These are phyloP conservation scores for Aldabrachelys gigantea DNA, from an alignment of 2,113 vertebrate genomes.

Conservation along the genomic window DNA sequence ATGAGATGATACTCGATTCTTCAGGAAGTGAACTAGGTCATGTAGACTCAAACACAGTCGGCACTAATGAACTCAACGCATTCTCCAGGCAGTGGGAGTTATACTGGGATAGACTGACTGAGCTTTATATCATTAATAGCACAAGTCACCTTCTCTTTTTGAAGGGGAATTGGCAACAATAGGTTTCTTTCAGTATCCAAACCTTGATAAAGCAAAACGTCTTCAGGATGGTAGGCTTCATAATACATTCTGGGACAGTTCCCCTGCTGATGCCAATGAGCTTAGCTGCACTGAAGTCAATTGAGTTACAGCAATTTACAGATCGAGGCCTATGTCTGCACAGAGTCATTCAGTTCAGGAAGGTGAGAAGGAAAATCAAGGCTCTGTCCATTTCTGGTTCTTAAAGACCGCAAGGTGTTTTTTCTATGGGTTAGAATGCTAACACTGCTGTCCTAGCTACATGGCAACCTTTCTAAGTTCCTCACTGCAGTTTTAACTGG, in stretches of 20 bases:
- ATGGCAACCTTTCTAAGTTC: background rate
- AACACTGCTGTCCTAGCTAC: background rate
- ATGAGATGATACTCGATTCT: slow-evolving; percentile 12
- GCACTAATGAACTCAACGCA: rapidly evolving
- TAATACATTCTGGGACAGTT: rapidly evolving
- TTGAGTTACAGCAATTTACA: background rate
- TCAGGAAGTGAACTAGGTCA: background rate
- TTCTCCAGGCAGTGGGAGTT: background rate
- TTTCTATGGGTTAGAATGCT: background rate
- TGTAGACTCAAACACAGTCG: background rate
- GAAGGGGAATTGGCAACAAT: background rate
- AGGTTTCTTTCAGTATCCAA: background rate
- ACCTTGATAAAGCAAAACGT: background rate
- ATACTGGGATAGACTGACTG: background rate
- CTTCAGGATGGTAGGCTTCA: rapidly evolving
- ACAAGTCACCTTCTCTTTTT: slow-evolving; percentile 15
- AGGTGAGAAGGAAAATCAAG: background rate
- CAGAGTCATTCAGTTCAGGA: background rate
- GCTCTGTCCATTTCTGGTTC: too few relatives aligned
- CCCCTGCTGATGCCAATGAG: too few relatives aligned
- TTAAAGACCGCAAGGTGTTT: background rate
- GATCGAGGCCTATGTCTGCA: background rate
- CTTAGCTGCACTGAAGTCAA: background rate
- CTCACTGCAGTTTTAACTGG: background rate
- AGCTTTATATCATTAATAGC: background rate